Base-by-base conservation (phyloP, 2,797 vertebrate species). In the Mus minutoides region DNA sequence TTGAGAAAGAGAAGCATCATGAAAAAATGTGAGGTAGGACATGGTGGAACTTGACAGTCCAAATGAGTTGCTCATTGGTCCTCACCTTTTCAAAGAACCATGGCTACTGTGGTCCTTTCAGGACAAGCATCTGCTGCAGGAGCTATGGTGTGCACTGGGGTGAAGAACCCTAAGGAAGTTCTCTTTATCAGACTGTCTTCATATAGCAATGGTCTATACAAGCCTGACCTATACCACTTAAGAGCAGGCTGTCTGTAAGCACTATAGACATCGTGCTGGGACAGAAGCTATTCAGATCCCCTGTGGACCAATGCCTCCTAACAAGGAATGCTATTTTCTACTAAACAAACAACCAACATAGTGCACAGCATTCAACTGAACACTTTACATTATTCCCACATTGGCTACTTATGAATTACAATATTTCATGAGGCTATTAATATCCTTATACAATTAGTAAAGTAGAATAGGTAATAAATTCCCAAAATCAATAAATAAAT, bases 141-240 rank as follows among this genome's bases (percentile, higher is more conserved):
- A 46, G 12, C 37, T 64, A 3, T 17, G 24, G 8, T 22, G 24
- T 60, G 4, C 46, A 7, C 3, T 49, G 7, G 31, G 37, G 4
- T 79, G 46, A 92, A 49, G 2, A 83, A 82, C 11, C 52, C 21
- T 40, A 77, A 62, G 24, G 4, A 34, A 64, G 10, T 21, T 90
- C 37, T 67, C 14, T 90, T 94, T 79, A 92, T 58, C 43, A 94
- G 56, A 90, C 9, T 85, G 22, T 56, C 56, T 94, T 60, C 85
- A 31, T 43, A 34, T 37, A 17, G 29, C 10, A 62, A 14, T 19
- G 58, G 22, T 58, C 16, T 64, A 52, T 64, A 37, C 37, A 82
- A 62, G 6, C 2, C 69, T 49, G 34, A 34, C 37, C 67, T 91
- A 52, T 91, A 52, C 77, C 19, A 73, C 19, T 64, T 90, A 52